Percentiles rank a stretch among this genome's conserved stretches.
Conservation (phyloP, 1,140 invertebrate genomes). For the Aleiodes sp. region DNA sequence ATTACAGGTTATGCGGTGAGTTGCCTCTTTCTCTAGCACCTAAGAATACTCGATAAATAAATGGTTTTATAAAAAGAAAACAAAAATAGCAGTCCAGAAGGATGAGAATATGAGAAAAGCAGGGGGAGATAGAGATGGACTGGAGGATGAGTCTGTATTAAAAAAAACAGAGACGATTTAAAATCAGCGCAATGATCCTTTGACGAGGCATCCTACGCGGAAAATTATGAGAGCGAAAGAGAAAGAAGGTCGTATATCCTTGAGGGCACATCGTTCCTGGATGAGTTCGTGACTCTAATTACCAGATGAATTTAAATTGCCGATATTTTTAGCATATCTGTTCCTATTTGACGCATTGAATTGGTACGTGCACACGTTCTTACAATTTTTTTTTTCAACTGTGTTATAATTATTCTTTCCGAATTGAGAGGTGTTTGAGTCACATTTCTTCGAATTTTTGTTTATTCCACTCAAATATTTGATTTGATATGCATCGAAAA, state of each 20-base stretch:
- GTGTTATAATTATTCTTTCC: no score
- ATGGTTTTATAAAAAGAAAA: slow-evolving; percentile 13
- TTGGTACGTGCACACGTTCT: no score
- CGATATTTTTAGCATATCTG: no score
- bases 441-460: no score
- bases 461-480: no score
- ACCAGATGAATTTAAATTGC: slow-evolving; percentile 19
- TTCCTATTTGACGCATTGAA: no score
- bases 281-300: slow-evolving; percentile 21
- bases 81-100: background rate
- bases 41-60: slow-evolving; percentile 18
- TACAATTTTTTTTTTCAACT: no score
- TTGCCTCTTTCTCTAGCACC: background rate
- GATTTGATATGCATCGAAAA: no score
- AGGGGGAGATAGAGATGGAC: background rate
- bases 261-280: slow-evolving; percentile 10
- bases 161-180: background rate
- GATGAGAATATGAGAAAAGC: background rate
- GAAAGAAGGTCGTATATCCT: background rate
- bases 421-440: no score
- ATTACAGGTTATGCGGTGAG: slow-evolving; percentile 20
- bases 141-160: background rate
- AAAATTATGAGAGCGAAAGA: background rate
- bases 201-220: background rate
- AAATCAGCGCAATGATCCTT: slow-evolving; percentile 18